Evolutionary conservation across 2,888 invertebrate genomes (phyloP), one percentile per base, ranked within the genome.

Genomic region (Dione juno): DNA sequence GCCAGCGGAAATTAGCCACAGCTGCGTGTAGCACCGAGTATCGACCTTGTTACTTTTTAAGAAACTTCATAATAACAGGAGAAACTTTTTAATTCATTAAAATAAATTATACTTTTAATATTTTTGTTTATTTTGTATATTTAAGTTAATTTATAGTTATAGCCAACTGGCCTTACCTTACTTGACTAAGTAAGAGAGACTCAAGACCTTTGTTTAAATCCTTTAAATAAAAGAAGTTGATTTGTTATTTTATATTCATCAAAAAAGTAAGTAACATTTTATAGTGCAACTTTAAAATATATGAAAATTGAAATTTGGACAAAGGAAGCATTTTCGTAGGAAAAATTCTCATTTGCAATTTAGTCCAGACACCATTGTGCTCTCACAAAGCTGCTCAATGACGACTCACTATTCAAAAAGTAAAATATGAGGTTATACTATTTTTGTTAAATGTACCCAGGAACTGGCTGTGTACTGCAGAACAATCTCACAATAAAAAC

Each of bases 361-460:
- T 59, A 52, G 66, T 66, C 65, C 66, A 69, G 69, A 69, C 69
- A 69, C 66, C 69, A 66, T 70, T 70, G 70, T 66, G 50, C 52
- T 66, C 59, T 13, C 16, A 70, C 70, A 70, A 66, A 66, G 70
- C 59, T 70, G 52, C 66, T 59, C 66, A 70, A 70, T 69, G 68
- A 69, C 68, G 68, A 69, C 68, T 69, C 68, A 54, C 68, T 63
- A 69, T 69, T 69, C 68, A 69, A 69, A 69, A 69, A 69, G 63
- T 69, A 57, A 69, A 69, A 69, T 69, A 69, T 64, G 68, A 69
- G 63, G 68, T 69, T 63, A 69, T 69, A 69, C 63, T 69, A 69
- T 69, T 69, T 69, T 69, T 69, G 63, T 69, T 69, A 69, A 69
- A 69, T 37, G 63, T 64, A 45, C 45, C 61, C 64, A 50, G 37